Evolutionary conservation across 2,888 invertebrate genomes (phyloP).

Genomic region (Phalera bucephala): DNA sequence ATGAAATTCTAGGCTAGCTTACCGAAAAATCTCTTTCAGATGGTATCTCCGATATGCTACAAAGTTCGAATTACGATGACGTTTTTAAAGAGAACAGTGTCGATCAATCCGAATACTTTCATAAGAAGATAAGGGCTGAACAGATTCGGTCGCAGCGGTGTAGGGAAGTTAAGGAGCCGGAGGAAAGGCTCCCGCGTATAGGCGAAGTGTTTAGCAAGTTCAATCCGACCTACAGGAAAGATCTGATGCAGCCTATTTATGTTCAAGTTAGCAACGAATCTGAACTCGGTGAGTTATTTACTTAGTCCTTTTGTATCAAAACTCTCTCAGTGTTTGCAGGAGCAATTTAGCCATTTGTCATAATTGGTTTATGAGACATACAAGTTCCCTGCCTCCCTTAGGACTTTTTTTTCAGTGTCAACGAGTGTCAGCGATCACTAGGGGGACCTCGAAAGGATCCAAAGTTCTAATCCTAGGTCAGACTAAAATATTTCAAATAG

Average conservation of each 20-base stretch:
- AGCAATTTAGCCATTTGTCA: too few species aligned
- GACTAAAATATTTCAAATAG: too few species aligned
- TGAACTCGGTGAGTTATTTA: slow-evolving; percentile 50
- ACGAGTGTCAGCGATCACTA: too few species aligned
- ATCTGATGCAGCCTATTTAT: slow-evolving; percentile 45
- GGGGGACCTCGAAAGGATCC: too few species aligned
- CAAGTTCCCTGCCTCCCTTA: too few species aligned
- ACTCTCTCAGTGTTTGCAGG: too few species aligned
- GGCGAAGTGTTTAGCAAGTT: slow-evolving; percentile 53
- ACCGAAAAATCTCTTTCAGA: too few species aligned
- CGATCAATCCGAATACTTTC: slow-evolving; percentile 40
- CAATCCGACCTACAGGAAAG: slow-evolving; percentile 23
- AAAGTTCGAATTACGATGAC: slow-evolving; percentile 1
- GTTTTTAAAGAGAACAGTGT: slow-evolving; percentile 4
- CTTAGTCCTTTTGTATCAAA: too few species aligned
- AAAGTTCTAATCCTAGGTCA: too few species aligned
- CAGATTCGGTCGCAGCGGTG: slow-evolving; percentile 31
- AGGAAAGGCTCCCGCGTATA: slow-evolving; percentile 46
- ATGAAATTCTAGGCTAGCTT: too few species aligned
- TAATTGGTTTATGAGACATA: too few species aligned
- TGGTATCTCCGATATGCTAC: slow-evolving; percentile 13
- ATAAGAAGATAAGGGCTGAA: slow-evolving; percentile 52
- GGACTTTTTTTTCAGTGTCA: too few species aligned
- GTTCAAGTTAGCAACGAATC: slow-evolving; percentile 49
- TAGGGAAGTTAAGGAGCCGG: neutral